These are phyloP conservation scores for Ostrea edulis DNA, from an alignment of 1,140 invertebrate species.

Conservation along the genomic window DNA sequence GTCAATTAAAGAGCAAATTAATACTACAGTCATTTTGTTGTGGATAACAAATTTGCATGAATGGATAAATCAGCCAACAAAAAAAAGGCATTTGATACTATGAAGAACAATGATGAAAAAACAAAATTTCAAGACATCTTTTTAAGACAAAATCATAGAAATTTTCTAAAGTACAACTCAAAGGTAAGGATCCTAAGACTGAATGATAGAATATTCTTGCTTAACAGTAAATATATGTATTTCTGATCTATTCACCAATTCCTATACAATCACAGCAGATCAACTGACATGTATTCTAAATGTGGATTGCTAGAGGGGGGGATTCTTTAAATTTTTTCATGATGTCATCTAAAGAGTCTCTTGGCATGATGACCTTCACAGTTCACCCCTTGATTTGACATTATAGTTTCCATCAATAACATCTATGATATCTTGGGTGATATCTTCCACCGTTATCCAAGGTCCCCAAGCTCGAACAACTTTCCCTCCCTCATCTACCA, in stretches of 20 bases:
- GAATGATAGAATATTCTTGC: no score
- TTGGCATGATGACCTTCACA: background rate
- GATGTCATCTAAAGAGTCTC: background rate
- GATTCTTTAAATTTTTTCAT: background rate
- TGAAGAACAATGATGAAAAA: no score
- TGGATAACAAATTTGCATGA: no score
- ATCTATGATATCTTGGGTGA: slow-evolving; percentile 55
- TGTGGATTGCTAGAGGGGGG: background rate
- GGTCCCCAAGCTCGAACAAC: slow-evolving; percentile 80
- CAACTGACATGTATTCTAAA: background rate
- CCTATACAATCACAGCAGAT: background rate
- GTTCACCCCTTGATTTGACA: background rate
- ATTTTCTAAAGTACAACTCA: no score
- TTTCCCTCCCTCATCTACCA: slow-evolving; percentile 80
- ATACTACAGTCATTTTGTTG: no score
- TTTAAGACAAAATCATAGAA: no score
- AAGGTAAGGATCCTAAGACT: no score
- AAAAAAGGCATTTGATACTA: no score
- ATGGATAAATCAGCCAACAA: no score
- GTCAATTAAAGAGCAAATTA: no score
- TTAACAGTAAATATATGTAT: no score
- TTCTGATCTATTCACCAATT: background rate
- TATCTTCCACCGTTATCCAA: slow-evolving; percentile 77
- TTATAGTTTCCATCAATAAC: slow-evolving; percentile 14
- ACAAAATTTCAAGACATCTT: no score